These are phyloP conservation scores for Zophobas atratus DNA, from an alignment of 1,140 invertebrate species.

Conservation along the genomic window DNA sequence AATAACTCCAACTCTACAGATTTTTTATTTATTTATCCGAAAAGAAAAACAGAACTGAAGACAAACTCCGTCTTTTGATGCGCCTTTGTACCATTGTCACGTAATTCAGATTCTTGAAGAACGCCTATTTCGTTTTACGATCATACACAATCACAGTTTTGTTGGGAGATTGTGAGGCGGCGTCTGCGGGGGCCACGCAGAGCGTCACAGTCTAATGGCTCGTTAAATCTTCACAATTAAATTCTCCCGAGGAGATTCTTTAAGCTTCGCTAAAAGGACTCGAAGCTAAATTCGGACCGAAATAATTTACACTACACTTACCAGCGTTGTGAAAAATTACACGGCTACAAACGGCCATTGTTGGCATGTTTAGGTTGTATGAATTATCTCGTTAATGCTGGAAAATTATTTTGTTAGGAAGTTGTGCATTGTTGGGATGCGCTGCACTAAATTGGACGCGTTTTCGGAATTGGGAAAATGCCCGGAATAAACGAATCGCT, in stretches of 20 bases:
- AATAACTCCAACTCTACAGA: too few species aligned
- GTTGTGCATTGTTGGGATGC: too few species aligned
- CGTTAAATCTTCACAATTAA: conserved; percentile 33
- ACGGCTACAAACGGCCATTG: conserved; percentile 1
- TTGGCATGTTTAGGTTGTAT: conserved; percentile 1
- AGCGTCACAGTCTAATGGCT: conserved; percentile 10
- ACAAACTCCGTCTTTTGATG: conserved; percentile 18
- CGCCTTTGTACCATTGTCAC: conserved; percentile 34
- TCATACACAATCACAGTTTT: conserved; percentile 33
- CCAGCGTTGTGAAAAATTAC: conserved; percentile 23
- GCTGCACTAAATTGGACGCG: too few species aligned
- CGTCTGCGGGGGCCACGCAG: not conserved
- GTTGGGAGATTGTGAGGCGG: not conserved
- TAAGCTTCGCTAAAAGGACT: conserved; percentile 20
- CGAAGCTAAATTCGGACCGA: conserved; percentile 33
- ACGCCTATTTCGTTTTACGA: conserved; percentile 38
- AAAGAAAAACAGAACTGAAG: not conserved
- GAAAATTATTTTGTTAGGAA: not conserved
- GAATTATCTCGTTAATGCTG: not conserved
- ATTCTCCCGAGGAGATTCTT: conserved; percentile 31
- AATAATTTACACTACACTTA: conserved; percentile 32
- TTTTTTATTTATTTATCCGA: not conserved
- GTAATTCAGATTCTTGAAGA: conserved; percentile 32
- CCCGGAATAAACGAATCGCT: too few species aligned
- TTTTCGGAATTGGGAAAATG: too few species aligned